These are phyloP conservation scores for Caranx melampygus DNA, from an alignment of 2,113 vertebrate species.

Conservation along the genomic window DNA sequence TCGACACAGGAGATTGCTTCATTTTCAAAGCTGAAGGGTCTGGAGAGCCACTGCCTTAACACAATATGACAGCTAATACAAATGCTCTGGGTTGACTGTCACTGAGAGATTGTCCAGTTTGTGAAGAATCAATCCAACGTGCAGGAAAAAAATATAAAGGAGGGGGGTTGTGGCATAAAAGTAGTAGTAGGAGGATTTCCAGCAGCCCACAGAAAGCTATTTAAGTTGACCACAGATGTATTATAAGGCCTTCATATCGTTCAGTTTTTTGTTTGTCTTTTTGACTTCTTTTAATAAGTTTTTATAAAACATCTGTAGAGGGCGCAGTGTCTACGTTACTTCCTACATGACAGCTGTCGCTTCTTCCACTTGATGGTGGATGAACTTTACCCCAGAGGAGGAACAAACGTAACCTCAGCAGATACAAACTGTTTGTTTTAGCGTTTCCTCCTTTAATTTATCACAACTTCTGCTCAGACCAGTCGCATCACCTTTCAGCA, in stretches of 20 bases:
- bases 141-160: neutral
- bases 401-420: neutral
- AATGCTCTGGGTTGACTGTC: neutral
- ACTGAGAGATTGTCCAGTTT: neutral
- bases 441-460: neutral
- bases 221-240: neutral
- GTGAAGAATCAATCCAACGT: neutral
- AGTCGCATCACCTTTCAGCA: neutral
- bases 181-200: neutral
- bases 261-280: neutral
- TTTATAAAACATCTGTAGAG: too few relatives aligned
- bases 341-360: neutral
- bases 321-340: neutral
- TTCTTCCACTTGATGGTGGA: neutral
- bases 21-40: neutral
- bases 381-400: slow-evolving; percentile 58
- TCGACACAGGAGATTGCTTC: neutral
- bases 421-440: neutral
- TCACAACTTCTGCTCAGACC: neutral
- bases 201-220: neutral
- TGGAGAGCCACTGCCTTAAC: neutral
- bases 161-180: neutral
- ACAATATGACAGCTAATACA: neutral
- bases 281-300: neutral
- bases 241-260: too few relatives aligned